Evolutionary conservation across 2,888 invertebrate species (phyloP), one percentile per base, ranked within the genome.

Genomic region (Amitus sp.): DNA sequence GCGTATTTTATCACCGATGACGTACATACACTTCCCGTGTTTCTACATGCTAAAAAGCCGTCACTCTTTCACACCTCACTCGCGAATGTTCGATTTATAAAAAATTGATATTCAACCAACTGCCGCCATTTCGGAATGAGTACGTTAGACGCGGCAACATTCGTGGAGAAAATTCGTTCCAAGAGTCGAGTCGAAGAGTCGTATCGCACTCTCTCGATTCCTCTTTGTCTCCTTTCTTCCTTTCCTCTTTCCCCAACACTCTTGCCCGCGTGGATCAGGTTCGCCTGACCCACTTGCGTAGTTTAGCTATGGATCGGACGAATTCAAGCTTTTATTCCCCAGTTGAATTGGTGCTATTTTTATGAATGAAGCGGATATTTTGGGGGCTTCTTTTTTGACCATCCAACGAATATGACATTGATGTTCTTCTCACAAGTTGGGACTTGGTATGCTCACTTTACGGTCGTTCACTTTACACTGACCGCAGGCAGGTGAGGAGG

Each of bases 391-490:
- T 3, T 23, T 23, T 23, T 23, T 23, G 3, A 23, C 23, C 39
- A 17, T n/a, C 39, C n/a, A n/a, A 7, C 10, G 39, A 13, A 7
- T 2, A 13, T 39, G 30, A 30, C n/a, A 30, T 30, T 30, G 30
- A 30, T 30, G n/a, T 13, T 39, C 39, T 2, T 10, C 28, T 5
- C 33, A 43, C n/a, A 37, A 13, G 42, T 49, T 37, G 40, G 45
- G 50, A 50, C 34, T 52, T 54, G 56, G 37, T 50, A 62, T 52
- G 62, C 55, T 67, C 46, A 60, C 67, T 64, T 65, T 52, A 60
- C 67, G 67, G 62, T 62, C 67, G 67, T 67, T 67, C 67, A 65
- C 64, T 62, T 52, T 54, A 47, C 39, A 67, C 67, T 67, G 67
- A 65, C 65, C 65, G 54, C 57, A 37, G 54, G 28, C 33, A n/a